Percentiles rank a stretch among this genome's conserved stretches.
phyloP scores from a whole-genome alignment of 1,140 invertebrate species.

The Eriocheir sinensis region DNA sequence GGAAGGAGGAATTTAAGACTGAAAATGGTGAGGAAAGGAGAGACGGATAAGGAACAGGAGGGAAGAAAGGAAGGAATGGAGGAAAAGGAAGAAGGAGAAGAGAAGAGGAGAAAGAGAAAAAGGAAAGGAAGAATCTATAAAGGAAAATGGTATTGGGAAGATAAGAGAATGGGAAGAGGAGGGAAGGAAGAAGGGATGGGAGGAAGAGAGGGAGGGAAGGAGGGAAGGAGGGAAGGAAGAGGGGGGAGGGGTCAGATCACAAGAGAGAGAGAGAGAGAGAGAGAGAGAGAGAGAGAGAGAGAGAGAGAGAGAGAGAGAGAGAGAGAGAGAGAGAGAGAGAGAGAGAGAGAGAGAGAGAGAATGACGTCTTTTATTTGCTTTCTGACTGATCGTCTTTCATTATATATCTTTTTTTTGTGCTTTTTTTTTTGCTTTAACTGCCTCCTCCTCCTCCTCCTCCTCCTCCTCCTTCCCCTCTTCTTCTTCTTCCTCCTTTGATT shows the following conservation, averaged over 20 bases:
- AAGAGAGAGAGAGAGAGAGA: slow-evolving; percentile 48
- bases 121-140: neutral
- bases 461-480: neutral
- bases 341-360: neutral
- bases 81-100: neutral
- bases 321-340: slow-evolving; percentile 14
- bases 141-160: no score
- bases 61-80: neutral
- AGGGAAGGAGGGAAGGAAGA: neutral
- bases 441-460: neutral
- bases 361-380: neutral
- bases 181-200: neutral
- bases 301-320: no score
- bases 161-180: neutral
- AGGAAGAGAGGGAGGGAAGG: neutral
- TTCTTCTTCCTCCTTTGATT: neutral
- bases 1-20: no score
- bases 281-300: no score
- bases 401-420: neutral
- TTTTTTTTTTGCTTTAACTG: neutral
- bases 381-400: neutral
- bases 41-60: neutral
- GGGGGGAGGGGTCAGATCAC: slow-evolving; percentile 20
- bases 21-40: neutral
- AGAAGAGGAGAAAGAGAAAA: neutral